Conservation (phyloP, 2,113 vertebrate genomes). For the Ptyas mucosa region DNA sequence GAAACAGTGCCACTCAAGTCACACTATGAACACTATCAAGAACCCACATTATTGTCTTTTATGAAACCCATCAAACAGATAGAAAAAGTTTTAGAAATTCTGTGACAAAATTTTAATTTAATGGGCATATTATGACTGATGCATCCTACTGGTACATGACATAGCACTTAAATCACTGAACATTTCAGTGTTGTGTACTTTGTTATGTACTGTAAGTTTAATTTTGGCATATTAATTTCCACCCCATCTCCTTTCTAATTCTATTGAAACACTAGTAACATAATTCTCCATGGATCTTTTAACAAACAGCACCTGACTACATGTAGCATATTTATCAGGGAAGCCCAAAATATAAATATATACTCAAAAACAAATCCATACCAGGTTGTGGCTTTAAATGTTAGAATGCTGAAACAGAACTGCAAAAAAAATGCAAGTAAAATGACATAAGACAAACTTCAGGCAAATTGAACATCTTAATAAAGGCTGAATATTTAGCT, state of each 20-base stretch:
- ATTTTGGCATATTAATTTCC: neutral
- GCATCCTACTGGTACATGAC: neutral
- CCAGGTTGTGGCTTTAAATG: neutral
- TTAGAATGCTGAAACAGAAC: neutral
- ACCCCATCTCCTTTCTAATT: neutral
- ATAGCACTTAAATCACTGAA: neutral
- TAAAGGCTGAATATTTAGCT: slow-evolving; percentile 64
- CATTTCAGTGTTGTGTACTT: neutral
- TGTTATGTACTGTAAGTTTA: neutral
- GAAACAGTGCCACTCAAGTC: neutral
- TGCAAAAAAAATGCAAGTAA: neutral
- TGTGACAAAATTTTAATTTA: neutral
- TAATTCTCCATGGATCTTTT: neutral
- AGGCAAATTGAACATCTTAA: slow-evolving; percentile 59
- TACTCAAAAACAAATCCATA: neutral
- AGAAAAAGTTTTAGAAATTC: neutral
- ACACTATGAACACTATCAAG: neutral
- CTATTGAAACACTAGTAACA: neutral
- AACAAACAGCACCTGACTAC: neutral
- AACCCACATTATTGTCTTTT: neutral
- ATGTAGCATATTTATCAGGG: neutral
- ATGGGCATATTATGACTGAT: neutral
- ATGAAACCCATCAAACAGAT: neutral
- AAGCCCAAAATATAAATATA: neutral
- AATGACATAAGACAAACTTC: slow-evolving; percentile 38